Percentiles rank a stretch among this genome's conserved stretches.
Evolutionary conservation across 2,797 vertebrate genomes (phyloP).

Genomic region (Mormyrus hasselquistii): DNA sequence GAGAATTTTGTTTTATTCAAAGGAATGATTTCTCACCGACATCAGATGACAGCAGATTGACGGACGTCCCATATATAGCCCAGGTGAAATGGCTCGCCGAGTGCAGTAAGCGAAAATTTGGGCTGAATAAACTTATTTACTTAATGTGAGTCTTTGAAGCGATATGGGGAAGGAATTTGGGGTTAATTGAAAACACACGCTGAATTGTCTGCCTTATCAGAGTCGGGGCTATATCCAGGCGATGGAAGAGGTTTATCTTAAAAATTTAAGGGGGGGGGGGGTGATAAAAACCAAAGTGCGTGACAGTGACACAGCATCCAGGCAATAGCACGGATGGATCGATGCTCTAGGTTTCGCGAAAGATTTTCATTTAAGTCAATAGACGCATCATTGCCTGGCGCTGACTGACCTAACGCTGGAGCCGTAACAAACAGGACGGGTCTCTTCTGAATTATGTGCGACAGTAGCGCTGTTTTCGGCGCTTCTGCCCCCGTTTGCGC

Average conservation of each 20-base stretch:
- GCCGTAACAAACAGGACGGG: background rate
- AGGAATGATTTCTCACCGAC: background rate
- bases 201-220: background rate
- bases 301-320: background rate
- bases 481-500: background rate
- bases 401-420: background rate
- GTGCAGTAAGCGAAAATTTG: background rate
- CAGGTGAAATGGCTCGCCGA: background rate
- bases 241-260: background rate
- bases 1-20: background rate
- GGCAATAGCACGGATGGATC: background rate
- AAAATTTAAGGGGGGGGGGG: background rate
- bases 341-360: background rate
- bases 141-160: background rate
- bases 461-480: background rate
- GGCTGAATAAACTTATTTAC: background rate
- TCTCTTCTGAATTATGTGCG: background rate
- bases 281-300: background rate
- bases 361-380: background rate
- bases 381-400: background rate
- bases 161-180: background rate
- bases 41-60: background rate
- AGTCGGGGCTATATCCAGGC: background rate
- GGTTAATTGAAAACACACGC: constrained; percentile 12
- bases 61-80: background rate